phyloP scores from a whole-genome alignment of 1,140 invertebrate genomes.

The Helicoverpa zea region DNA sequence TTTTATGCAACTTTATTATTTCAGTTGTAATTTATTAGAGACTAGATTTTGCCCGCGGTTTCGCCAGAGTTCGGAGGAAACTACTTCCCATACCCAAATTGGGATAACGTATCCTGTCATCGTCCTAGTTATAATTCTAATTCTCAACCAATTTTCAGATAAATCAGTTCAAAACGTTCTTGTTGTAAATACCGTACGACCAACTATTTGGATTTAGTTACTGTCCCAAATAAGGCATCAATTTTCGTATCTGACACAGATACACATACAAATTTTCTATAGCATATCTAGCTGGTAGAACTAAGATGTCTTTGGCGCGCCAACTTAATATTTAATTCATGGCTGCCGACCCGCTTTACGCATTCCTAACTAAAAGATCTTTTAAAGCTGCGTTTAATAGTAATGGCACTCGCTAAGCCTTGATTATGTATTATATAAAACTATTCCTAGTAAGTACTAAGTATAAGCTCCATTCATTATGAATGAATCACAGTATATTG shows the following conservation, averaged over 20 bases:
- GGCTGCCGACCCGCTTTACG: not conserved
- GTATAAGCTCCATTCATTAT: too few species aligned
- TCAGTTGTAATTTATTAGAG: not conserved
- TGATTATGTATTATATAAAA: not conserved
- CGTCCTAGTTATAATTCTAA: too few species aligned
- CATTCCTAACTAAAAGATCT: constrained; percentile 32
- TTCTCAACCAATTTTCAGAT: too few species aligned
- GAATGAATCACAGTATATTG: too few species aligned
- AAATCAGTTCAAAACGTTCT: too few species aligned
- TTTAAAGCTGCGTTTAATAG: constrained; percentile 23
- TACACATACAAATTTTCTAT: not conserved
- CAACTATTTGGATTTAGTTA: constrained; percentile 2
- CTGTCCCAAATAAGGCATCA: too few species aligned
- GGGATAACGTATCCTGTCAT: too few species aligned
- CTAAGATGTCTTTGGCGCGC: not conserved
- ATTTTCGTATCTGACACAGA: too few species aligned
- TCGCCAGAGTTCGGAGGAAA: too few species aligned
- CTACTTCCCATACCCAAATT: too few species aligned
- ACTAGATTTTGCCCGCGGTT: too few species aligned
- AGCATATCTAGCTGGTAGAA: not conserved
- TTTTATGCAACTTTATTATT: not conserved
- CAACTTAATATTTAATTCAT: constrained; percentile 29
- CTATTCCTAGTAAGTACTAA: not conserved
- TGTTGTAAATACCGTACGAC: too few species aligned
- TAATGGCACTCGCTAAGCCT: constrained; percentile 2